Evolutionary conservation across 2,797 vertebrate species (phyloP), one percentile per base, ranked within the genome.

Genomic region (Mionectes olivaceus): DNA sequence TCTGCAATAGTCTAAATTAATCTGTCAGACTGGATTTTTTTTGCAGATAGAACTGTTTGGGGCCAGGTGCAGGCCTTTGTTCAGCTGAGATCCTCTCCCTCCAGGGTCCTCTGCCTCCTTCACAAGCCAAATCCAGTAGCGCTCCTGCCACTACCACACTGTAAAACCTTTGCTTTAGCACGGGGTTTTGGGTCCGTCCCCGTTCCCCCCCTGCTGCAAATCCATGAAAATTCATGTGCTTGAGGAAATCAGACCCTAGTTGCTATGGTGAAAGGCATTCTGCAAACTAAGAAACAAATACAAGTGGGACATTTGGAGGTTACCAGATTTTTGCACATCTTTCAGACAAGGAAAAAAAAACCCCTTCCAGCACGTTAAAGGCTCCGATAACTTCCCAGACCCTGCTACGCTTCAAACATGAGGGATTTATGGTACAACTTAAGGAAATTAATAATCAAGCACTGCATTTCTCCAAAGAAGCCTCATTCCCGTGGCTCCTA

Each of bases 261-360:
- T 97, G 96, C 96, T 96, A 96, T 96, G 94, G 95, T 95, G 96
- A 97, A 76, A 96, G 76, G 74, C 91, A 76, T 92, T 92, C 95
- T 83, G 92, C 89, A 96, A 97, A 95, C 91, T 92, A 88, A 92
- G 92, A 95, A 91, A 96, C 91, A 95, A 96, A 97, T 71, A 94
- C 79, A 92, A 96, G 89, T 73, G 92, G 91, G 87, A 95, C 91
- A 70, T 95, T 96, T 95, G 91, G 94, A 96, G 95, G 94, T 96
- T 95, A 96, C 84, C 3, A 56, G 69, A 86, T 82, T 94, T 92
- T 69, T 63, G 57, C 85, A 90, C 55, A 8, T 95, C 65, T 83
- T 88, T 90, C 76, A 65, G 60, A 59, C 35, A 89, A 47, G 78
- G 89, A 92, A 75, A 57, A 90, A 84, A 84, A 71, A 78, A 68